Evolutionary conservation across 1,140 invertebrate genomes (phyloP), one percentile per base, ranked within the genome.

Genomic region (Lepidurus arcticus): DNA sequence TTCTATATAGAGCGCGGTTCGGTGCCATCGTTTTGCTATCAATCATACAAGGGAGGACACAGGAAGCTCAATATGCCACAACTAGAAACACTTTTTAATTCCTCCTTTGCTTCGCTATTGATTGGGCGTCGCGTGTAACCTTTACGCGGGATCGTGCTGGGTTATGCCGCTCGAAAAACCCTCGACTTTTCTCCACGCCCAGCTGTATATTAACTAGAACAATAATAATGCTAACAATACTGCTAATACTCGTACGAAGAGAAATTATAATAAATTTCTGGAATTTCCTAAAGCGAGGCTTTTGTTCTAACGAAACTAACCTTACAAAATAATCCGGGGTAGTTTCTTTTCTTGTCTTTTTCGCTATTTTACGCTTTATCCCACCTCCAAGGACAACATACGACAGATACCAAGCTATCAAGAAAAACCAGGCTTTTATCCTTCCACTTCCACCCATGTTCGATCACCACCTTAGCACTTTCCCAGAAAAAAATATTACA

Each of bases 51-150:
- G 8, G 13, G 21, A 65, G 21, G 53, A 16, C 16, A 13, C n/a
- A 21, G 8, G 53, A 65, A 16, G 16, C 53, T 65, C 53, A 65
- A 65, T 65, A 65, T 65, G 53, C 53, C 53, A 65, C 53, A 65
- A 65, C 53, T 65, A 16, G 53, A 65, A 65, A 9, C 53, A 65
- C 9, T 65, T 65, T 65, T 65, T 21, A 65, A 16, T 65, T 65
- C 9, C 13, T 13, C 53, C 53, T 65, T 65, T 21, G 16, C 6
- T 65, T 65, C 16, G 53, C 7, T 65, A 65, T 65, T 21, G 53
- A 65, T 65, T 65, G 53, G 34, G 6, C 53, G 53, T 65, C 53
- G 53, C 53, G 53, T 65, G 53, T 65, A 65, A 65, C 53, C 53
- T 65, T 65, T 65, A 65, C 21, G 53, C 53, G 53, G 21, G 53